phyloP scores from a whole-genome alignment of 2,888 invertebrate species.

The Melieria picta region DNA sequence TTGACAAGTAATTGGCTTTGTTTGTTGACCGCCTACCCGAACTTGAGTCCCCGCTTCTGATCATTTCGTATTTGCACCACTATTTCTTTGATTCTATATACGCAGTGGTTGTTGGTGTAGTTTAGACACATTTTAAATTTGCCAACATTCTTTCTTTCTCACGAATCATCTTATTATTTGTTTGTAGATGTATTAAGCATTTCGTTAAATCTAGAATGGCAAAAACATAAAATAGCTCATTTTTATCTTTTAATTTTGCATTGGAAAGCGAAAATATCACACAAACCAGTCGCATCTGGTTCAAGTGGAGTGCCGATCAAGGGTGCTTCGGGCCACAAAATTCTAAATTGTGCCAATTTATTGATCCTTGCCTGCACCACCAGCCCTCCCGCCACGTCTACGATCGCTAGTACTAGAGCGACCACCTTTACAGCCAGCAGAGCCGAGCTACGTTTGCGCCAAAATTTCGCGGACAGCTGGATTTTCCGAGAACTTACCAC shows the following conservation, averaged over 20 bases:
- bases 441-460: neutral
- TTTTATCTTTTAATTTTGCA: slow-evolving; percentile 35
- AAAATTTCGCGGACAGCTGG: slow-evolving; percentile 28
- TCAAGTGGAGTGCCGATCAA: slow-evolving; percentile 22
- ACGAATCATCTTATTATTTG: too few relatives aligned
- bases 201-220: slow-evolving; percentile 6
- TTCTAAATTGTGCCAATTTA: neutral
- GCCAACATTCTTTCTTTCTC: too few relatives aligned
- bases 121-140: too few relatives aligned
- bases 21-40: too few relatives aligned
- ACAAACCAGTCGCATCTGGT: neutral
- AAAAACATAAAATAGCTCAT: slow-evolving; percentile 18
- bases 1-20: slow-evolving; percentile 27
- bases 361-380: too few relatives aligned
- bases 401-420: neutral
- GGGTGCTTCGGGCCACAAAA: slow-evolving; percentile 19
- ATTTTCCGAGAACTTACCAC: neutral
- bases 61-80: too few relatives aligned
- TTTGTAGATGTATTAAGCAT: neutral
- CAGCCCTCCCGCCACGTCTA: neutral
- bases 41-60: neutral
- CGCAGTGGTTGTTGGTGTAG: too few relatives aligned
- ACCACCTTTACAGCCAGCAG: neutral
- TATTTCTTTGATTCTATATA: too few relatives aligned
- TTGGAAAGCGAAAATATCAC: neutral